A percentile compares a stretch with the other conserved stretches of the same genome.
phyloP scores from a whole-genome alignment of 2,113 vertebrate genomes.

The Nyctibius bracteatus region DNA sequence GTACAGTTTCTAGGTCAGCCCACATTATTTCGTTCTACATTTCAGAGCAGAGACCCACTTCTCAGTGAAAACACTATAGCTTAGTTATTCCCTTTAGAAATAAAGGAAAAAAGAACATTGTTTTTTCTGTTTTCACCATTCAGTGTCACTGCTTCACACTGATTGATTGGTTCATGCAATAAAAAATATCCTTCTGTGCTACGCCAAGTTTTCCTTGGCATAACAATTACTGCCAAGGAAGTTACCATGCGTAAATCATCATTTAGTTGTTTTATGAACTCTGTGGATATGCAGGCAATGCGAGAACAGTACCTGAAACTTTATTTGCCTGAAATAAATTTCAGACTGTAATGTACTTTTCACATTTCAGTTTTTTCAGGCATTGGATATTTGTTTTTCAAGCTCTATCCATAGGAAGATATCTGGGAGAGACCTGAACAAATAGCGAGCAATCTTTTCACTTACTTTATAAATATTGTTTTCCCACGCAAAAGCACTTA shows the following conservation, averaged over 20 bases:
- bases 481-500: neutral
- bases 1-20: conserved; percentile 42
- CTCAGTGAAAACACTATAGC: neutral
- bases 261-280: neutral
- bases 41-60: conserved; percentile 26
- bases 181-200: neutral
- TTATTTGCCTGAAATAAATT: neutral
- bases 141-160: neutral
- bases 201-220: neutral
- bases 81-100: neutral
- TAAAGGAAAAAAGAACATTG: neutral
- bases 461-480: neutral
- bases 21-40: conserved; percentile 35
- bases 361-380: neutral
- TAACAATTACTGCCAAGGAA: neutral
- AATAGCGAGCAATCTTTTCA: neutral
- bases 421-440: neutral
- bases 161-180: conserved; percentile 4
- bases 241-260: neutral
- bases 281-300: neutral
- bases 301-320: neutral
- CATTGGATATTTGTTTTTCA: neutral
- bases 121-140: neutral
- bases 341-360: neutral
- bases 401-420: neutral